Evolutionary conservation across 2,797 vertebrate genomes (phyloP), one percentile per base, ranked within the genome.

Genomic region (Spinus olivaceus): DNA sequence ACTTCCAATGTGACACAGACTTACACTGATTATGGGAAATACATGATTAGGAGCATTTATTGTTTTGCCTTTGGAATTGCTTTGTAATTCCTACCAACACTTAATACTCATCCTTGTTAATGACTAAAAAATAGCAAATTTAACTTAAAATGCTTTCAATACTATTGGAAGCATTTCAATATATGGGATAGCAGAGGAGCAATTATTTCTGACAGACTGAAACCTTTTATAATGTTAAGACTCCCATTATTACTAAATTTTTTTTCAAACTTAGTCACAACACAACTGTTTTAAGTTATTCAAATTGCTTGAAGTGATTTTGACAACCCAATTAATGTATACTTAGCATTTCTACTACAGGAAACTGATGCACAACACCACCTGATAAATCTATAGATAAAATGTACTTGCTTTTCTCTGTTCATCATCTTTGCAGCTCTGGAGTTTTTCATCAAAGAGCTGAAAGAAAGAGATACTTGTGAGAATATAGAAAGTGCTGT

Each of bases 391-490:
- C 41, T 42, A 42, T 42, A 95, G 66, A 83, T 18, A 97, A 97
- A 96, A 91, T 95, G 67, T 96, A 98, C 98, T 99, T 98, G 99
- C 99, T 98, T 98, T 99, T 98, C 99, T 98, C 78, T 99, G 99
- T 95, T 99, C 99, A 98, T 99, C 99, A 97, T 99, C 99, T 98
- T 99, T 99, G 98, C 98, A 99, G 97, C 99, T 99, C 97, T 99
- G 99, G 98, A 99, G 99, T 93, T 99, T 99, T 95, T 99, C 99
- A 98, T 99, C 99, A 97, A 99, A 99, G 93, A 99, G 98, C 99
- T 99, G 96, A 37, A 98, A 90, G 90, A 96, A 94, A 91, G 71
- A 96, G 70, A 94, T 6, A 84, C 3, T 57, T 64, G 41, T 94
- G 72, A 94, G 94, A 92, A 95, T 30, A 78, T 8, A 23, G 14